These are phyloP conservation scores for Anarhynchus alexandrinus DNA, from an alignment of 2,113 vertebrate species.

Conservation along the genomic window DNA sequence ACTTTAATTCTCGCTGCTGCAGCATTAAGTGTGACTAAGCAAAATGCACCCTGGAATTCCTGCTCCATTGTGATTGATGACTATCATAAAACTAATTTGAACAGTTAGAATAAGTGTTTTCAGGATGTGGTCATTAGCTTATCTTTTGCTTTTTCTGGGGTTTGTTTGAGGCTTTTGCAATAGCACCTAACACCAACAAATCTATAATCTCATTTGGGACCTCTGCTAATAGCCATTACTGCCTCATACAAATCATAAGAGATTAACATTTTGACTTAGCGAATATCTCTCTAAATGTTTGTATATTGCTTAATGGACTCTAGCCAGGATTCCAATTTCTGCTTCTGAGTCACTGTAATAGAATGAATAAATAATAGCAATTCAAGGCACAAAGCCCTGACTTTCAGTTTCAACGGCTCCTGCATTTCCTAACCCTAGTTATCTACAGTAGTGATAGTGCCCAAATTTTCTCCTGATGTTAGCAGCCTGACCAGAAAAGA, in stretches of 20 bases:
- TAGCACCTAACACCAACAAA: neutral
- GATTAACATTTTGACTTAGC: neutral
- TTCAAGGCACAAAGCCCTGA: neutral
- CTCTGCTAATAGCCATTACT: neutral
- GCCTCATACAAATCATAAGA: neutral
- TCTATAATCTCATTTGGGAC: neutral
- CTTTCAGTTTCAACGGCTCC: neutral
- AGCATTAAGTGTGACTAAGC: neutral
- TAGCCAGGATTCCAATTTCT: neutral
- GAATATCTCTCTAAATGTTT: neutral
- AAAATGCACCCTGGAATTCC: neutral
- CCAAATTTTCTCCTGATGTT: neutral
- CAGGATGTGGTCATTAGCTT: accelerated
- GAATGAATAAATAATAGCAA: neutral
- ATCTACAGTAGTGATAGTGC: neutral
- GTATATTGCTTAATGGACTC: neutral
- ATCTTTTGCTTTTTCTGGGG: neutral
- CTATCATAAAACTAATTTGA: neutral
- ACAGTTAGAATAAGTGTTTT: neutral
- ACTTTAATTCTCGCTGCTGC: neutral
- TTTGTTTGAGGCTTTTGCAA: neutral
- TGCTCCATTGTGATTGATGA: neutral
- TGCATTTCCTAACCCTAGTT: neutral
- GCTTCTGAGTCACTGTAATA: neutral
- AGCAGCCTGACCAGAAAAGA: neutral